Evolutionary conservation across 2,113 vertebrate genomes (phyloP).

Genomic region (Platichthys flesus): DNA sequence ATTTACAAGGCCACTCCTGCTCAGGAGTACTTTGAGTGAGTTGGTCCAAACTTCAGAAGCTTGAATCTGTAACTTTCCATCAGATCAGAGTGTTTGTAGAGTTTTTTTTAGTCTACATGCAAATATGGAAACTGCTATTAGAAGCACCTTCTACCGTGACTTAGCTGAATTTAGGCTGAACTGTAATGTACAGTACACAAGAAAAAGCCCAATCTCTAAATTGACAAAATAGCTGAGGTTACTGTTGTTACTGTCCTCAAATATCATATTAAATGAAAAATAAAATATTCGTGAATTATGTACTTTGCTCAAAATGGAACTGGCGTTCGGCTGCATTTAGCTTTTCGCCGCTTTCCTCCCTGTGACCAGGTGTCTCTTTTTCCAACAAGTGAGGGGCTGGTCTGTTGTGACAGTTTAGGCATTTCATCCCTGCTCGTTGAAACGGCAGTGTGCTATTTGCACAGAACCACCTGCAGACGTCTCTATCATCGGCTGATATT

Average conservation of each 20-base stretch:
- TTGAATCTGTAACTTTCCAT: background rate
- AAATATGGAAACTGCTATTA: background rate
- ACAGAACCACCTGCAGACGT: constrained; percentile 70
- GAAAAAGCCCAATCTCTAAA: background rate
- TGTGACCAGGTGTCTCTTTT: constrained; percentile 66
- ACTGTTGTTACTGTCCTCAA: background rate
- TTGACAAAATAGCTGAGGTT: background rate
- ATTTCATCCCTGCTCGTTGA: constrained; percentile 35
- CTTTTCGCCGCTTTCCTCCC: background rate
- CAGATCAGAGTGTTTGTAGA: too few species aligned
- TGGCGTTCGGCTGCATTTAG: constrained; percentile 9
- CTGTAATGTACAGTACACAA: too few species aligned
- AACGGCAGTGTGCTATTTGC: constrained; percentile 51
- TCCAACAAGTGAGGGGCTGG: constrained; percentile 39
- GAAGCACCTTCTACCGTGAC: too few species aligned
- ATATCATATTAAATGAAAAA: background rate
- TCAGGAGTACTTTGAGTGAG: constrained; percentile 90
- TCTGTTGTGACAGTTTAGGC: constrained; percentile 60
- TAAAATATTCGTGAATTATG: too few species aligned
- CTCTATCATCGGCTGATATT: constrained; percentile 32
- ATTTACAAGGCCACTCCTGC: constrained; percentile 86
- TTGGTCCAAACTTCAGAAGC: constrained; percentile 3
- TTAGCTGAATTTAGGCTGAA: too few species aligned
- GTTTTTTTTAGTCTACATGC: too few species aligned
- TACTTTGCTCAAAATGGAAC: constrained; percentile 1